Evolutionary conservation across 2,888 invertebrate genomes (phyloP), one percentile per base, ranked within the genome.

Genomic region (Hirtodrosophila histrioides): DNA sequence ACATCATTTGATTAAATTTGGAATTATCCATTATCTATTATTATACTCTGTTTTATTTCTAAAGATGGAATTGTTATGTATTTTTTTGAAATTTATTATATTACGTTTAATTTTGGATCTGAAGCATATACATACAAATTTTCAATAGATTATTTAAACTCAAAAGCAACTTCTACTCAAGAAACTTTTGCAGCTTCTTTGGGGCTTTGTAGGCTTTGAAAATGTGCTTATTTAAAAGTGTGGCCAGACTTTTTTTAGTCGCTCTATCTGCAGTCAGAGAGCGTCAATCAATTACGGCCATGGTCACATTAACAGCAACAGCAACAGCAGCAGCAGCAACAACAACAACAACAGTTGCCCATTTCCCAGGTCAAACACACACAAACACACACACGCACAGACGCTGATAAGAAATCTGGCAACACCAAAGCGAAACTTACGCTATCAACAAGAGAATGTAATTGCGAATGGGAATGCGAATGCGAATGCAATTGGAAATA

Each of bases 251-350:
- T 49, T 51, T 49, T 37, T 55, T 41, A 46, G 50, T 5, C 31
- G 41, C 66, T 56, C 57, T 66, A 63, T 73, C 69, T 72, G 58
- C 40, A 63, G 51, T 57, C 60, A 40, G 55, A 55, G 74, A 73
- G 64, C 50, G 60, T 33, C 68, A 78, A 82, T 78, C 79, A 82
- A 82, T 82, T 86, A 77, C 77, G 81, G 81, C 83, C 81, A 82
- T 74, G 81, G 81, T 69, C 86, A 62, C 61, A 50, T 68, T 60
- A 67, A 55, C 51, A 56, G 27, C 57, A 75, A 27, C 51, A 54
- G 27, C 1, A 64, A 40, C 49, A 57, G 45, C 29, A 53, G 36
- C 31, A 44, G 24, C 51, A 55, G 23, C 58, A 73, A 12, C 49
- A 41, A 11, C 37, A 69, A 51, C 56, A 69, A 43, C 51, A 50